These are phyloP conservation scores for Bungarus multicinctus DNA, from an alignment of 2,113 vertebrate species.

Conservation along the genomic window DNA sequence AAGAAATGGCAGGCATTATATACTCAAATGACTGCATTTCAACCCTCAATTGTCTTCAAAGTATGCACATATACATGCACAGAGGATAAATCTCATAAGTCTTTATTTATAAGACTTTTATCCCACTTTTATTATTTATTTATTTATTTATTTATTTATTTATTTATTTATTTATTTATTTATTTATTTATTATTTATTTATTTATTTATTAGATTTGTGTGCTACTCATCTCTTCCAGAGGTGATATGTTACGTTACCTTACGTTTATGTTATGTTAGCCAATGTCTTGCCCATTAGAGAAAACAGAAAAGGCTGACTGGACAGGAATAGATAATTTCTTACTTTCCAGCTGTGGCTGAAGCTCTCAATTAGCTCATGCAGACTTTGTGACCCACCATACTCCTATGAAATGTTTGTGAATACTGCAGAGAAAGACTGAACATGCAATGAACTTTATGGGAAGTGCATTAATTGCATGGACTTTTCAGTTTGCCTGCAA, in stretches of 20 bases:
- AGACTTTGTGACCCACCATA: background rate
- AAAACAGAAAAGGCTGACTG: background rate
- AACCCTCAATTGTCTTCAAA: background rate
- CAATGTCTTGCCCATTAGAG: background rate
- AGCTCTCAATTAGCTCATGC: background rate
- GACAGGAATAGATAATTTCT: background rate
- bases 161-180: background rate
- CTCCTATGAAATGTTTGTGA: background rate
- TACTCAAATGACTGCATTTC: background rate
- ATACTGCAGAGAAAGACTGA: background rate
- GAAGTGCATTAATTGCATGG: background rate
- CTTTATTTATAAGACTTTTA: background rate
- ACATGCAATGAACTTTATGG: background rate
- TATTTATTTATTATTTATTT: background rate
- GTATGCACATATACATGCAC: background rate
- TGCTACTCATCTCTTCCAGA: background rate
- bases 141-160: background rate
- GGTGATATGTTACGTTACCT: background rate
- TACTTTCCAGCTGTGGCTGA: background rate
- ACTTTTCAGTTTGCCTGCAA: background rate
- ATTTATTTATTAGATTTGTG: background rate
- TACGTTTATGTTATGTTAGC: background rate
- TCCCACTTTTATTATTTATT: background rate
- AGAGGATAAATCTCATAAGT: background rate
- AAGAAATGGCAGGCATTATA: background rate